Percentiles rank a stretch among this genome's conserved stretches.
Evolutionary conservation across 2,888 invertebrate species (phyloP).

Genomic region (Onchidella celtica): DNA sequence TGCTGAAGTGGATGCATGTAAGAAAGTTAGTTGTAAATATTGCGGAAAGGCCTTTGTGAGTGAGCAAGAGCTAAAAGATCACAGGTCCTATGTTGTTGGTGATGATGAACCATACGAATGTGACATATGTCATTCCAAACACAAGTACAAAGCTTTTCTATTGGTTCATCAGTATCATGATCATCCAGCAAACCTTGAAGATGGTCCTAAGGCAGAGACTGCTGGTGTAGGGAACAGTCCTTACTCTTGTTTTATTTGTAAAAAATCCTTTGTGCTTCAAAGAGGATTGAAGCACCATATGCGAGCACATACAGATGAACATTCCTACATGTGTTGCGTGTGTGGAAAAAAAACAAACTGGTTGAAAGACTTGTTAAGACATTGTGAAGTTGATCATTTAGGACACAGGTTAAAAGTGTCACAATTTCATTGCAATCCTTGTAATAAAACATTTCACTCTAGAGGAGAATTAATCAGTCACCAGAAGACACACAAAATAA

Average conservation of each 20-base stretch:
- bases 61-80: neutral
- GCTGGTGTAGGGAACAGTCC: neutral
- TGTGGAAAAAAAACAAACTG: neutral
- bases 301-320: neutral
- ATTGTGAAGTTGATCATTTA: neutral
- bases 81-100: neutral
- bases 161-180: neutral
- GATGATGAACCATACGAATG: neutral
- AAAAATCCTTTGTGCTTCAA: neutral
- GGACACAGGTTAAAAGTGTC: neutral
- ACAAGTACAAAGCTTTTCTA: neutral
- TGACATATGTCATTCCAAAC: neutral
- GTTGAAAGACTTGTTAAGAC: neutral
- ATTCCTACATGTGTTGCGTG: neutral
- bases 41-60: neutral
- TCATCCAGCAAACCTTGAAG: neutral
- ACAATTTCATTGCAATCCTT: neutral
- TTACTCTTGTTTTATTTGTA: neutral
- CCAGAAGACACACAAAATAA: neutral
- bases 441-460: neutral
- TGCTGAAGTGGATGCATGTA: neutral
- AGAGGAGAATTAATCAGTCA: neutral
- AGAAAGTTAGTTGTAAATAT: neutral
- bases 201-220: neutral
- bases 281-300: neutral